Percentiles rank a stretch among this genome's conserved stretches.
Evolutionary conservation across 2,888 invertebrate species (phyloP).

Genomic region (Brassicogethes aeneus): DNA sequence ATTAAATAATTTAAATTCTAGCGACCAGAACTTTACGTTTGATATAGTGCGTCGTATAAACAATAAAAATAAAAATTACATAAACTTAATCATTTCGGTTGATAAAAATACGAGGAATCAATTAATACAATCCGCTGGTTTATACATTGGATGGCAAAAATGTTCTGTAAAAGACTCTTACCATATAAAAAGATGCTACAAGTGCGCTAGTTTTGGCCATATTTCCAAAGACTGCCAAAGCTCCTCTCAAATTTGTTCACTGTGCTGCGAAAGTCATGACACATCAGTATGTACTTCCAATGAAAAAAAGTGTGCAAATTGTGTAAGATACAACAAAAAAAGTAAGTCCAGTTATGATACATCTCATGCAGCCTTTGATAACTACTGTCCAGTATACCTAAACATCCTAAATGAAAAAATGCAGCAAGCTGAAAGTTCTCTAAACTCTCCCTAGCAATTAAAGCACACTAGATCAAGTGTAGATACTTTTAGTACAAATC

Average conservation of each 20-base stretch:
- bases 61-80: background rate
- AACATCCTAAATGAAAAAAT: background rate
- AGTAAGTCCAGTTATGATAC: background rate
- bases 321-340: background rate
- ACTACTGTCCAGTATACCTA: background rate
- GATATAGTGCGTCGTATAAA: background rate
- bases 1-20: background rate
- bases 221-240: background rate
- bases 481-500: background rate
- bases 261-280: background rate
- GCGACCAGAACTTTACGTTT: background rate
- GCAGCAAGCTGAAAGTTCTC: background rate
- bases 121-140: background rate
- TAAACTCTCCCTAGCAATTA: background rate
- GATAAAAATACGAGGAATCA: background rate
- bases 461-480: background rate
- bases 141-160: background rate
- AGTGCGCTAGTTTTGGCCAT: conserved; percentile 1
- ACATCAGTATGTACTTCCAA: background rate
- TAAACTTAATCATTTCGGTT: background rate
- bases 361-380: background rate
- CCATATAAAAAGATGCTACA: background rate
- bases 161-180: background rate
- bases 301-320: background rate
- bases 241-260: background rate